Evolutionary conservation across 2,888 invertebrate species (phyloP).

Genomic region (Mimas tiliae): DNA sequence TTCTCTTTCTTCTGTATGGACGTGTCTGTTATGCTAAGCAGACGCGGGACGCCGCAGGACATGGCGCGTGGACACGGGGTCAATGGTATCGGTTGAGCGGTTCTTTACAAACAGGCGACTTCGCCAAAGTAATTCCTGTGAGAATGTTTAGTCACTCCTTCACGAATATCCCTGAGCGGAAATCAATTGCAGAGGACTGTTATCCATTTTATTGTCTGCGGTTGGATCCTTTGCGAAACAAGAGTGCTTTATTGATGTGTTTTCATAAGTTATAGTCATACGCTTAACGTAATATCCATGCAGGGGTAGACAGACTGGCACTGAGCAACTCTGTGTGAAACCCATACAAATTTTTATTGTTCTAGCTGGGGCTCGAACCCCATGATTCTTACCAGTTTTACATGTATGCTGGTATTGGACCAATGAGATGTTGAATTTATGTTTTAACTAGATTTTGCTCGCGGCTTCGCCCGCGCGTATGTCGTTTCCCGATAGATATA

Average conservation of each 20-base stretch:
- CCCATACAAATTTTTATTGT: no score
- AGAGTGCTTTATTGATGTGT: background rate
- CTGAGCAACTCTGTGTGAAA: no score
- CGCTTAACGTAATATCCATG: no score
- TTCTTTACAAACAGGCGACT: constrained; percentile 42
- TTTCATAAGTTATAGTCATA: background rate
- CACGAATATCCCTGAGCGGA: constrained; percentile 32
- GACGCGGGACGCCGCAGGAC: constrained; percentile 12
- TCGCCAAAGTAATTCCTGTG: constrained; percentile 40
- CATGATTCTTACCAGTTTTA: no score
- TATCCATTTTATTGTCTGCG: background rate
- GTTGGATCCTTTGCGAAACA: background rate
- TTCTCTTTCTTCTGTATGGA: constrained; percentile 24
- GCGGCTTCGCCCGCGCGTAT: no score
- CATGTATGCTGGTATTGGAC: no score
- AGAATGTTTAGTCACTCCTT: constrained; percentile 36
- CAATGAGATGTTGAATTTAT: background rate
- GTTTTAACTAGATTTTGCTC: background rate
- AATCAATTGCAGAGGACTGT: constrained; percentile 32
- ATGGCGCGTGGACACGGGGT: constrained; percentile 42
- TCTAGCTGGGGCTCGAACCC: no score
- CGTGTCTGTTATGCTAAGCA: constrained; percentile 19
- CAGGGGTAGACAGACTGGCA: no score
- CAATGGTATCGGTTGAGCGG: constrained; percentile 52
- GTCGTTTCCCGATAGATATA: no score